A percentile compares a stretch with the other conserved stretches of the same genome.
phyloP scores from a whole-genome alignment of 2,113 vertebrate species.

The Riparia riparia region DNA sequence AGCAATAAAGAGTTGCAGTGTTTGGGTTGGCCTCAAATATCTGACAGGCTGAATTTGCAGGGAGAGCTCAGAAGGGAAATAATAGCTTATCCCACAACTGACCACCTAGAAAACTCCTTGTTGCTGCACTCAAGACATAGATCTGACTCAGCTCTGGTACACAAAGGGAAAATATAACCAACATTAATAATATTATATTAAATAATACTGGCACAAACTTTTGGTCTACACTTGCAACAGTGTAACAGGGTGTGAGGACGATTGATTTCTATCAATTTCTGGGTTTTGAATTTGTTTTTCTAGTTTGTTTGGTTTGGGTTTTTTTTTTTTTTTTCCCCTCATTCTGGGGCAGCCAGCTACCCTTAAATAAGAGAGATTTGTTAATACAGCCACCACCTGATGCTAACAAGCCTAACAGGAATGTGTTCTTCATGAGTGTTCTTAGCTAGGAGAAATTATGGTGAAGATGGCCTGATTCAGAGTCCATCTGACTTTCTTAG shows the following conservation, averaged over 20 bases:
- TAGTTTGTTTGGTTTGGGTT: background rate
- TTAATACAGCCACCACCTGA: background rate
- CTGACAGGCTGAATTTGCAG: background rate
- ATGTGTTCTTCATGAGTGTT: background rate
- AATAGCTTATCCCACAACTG: fast-evolving
- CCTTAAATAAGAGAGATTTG: background rate
- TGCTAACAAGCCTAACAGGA: background rate
- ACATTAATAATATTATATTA: background rate
- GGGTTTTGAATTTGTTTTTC: background rate
- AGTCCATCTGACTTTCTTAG: background rate
- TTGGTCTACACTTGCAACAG: background rate
- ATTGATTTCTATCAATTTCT: background rate
- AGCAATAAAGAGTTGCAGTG: background rate
- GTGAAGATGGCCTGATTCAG: background rate
- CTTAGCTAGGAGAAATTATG: background rate
- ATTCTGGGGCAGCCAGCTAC: background rate
- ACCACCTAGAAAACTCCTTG: background rate
- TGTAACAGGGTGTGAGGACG: fast-evolving
- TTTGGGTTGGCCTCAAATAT: background rate
- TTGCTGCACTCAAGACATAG: fast-evolving
- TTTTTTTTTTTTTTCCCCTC: background rate
- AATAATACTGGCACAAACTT: background rate
- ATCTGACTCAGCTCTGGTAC: background rate
- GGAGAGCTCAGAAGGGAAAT: background rate
- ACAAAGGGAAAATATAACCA: fast-evolving